These are phyloP conservation scores for Ophion obscuratus DNA, from an alignment of 2,888 invertebrate species.

Conservation along the genomic window DNA sequence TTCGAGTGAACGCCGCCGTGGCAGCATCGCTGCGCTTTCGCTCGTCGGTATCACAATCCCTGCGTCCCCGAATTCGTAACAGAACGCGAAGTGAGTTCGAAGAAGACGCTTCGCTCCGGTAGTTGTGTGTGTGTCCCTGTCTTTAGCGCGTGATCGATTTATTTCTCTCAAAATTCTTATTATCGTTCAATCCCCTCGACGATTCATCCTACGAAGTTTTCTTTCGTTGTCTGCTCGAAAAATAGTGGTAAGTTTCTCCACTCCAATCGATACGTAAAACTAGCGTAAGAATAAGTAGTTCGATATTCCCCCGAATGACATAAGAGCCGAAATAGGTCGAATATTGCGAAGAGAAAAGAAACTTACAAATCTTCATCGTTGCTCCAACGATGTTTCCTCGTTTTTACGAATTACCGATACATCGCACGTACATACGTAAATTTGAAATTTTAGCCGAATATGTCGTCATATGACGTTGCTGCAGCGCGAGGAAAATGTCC, in stretches of 20 bases:
- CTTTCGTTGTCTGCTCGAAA: slow-evolving; percentile 42
- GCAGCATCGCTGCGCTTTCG: slow-evolving; percentile 14
- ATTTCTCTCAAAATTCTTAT: slow-evolving; percentile 10
- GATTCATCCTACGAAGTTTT: not conserved
- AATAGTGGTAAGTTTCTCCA: slow-evolving; percentile 47
- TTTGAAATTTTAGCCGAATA: not conserved
- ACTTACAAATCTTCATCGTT: not conserved
- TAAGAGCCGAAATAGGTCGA: not conserved
- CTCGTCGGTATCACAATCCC: not conserved
- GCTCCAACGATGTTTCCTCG: not conserved
- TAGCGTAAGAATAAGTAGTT: slow-evolving; percentile 21
- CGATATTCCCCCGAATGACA: slow-evolving; percentile 19
- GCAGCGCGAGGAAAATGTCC: not conserved
- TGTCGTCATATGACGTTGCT: slow-evolving; percentile 31
- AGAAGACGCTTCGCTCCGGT: not conserved
- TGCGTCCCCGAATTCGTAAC: not conserved
- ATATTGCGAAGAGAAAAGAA: not conserved
- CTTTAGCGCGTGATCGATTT: slow-evolving; percentile 47
- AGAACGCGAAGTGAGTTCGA: slow-evolving; percentile 17
- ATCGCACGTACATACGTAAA: not conserved
- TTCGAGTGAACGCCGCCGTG: slow-evolving; percentile 9
- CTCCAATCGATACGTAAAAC: not conserved
- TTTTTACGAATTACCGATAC: not conserved
- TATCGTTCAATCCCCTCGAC: not conserved
- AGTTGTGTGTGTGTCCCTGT: slow-evolving; percentile 3